phyloP scores from a whole-genome alignment of 2,113 vertebrate genomes.

The Glaucidium brasilianum region DNA sequence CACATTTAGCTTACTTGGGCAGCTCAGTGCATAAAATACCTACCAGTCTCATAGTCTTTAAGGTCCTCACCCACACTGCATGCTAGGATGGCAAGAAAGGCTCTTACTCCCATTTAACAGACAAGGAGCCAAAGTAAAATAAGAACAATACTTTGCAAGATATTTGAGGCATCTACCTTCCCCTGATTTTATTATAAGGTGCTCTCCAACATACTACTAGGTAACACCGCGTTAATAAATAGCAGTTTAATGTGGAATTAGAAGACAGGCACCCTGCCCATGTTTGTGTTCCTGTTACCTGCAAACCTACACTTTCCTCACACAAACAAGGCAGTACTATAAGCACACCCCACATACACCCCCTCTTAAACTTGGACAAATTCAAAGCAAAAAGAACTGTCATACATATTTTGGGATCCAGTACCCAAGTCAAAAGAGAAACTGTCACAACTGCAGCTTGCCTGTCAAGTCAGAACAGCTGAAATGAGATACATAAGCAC shows the following conservation, averaged over 20 bases:
- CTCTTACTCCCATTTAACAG: background rate
- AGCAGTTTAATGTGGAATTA: background rate
- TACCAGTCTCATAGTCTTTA: background rate
- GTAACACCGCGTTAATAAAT: background rate
- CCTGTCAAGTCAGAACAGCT: background rate
- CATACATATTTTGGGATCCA: background rate
- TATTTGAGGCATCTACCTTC: background rate
- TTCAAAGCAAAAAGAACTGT: background rate
- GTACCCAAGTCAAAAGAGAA: background rate
- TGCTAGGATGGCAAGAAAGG: background rate
- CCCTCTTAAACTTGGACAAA: background rate
- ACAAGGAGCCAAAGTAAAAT: background rate
- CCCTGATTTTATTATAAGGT: background rate
- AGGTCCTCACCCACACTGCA: background rate
- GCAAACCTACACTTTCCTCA: background rate
- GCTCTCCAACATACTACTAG: background rate
- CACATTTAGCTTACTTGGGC: background rate
- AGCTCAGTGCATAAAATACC: background rate
- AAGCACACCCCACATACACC: fast-evolving
- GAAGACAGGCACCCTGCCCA: background rate
- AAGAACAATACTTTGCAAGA: background rate
- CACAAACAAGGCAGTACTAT: fast-evolving
- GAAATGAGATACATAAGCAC: background rate
- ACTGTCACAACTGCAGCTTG: background rate
- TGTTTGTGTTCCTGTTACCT: fast-evolving